A percentile compares a stretch with the other conserved stretches of the same genome.
These are phyloP conservation scores for Acropternis orthonyx DNA, from an alignment of 2,797 vertebrate species.

Conservation along the genomic window DNA sequence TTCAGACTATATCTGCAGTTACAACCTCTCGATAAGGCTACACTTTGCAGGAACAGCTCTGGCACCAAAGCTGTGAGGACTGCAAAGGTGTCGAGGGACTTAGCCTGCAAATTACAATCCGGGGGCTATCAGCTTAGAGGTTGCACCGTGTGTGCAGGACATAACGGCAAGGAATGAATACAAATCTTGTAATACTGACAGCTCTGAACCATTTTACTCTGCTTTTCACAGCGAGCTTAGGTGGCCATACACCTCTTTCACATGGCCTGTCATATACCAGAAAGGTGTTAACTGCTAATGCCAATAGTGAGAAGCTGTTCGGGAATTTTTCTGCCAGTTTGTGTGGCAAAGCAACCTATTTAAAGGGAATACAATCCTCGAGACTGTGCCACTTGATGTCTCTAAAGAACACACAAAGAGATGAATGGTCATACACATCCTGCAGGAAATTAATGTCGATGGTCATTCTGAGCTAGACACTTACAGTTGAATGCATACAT, in stretches of 20 bases:
- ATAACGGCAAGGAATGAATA: background rate
- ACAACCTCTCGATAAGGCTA: background rate
- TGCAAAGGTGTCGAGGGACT: background rate
- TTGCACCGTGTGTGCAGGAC: accelerated
- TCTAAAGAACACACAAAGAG: background rate
- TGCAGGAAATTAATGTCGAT: background rate
- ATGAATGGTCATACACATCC: background rate
- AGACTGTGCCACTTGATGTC: background rate
- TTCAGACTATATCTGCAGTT: background rate
- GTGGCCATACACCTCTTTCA: background rate
- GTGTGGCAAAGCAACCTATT: background rate
- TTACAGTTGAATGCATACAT: accelerated
- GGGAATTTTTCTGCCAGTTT: background rate
- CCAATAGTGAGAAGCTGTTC: background rate
- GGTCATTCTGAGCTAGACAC: background rate
- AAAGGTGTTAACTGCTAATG: conserved; percentile 27
- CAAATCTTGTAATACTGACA: background rate
- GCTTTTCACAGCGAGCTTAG: background rate
- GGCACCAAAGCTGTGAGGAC: background rate
- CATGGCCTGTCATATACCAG: background rate
- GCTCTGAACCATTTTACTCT: conserved; percentile 1
- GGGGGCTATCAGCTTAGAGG: background rate
- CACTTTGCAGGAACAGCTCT: background rate
- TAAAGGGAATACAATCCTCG: background rate
- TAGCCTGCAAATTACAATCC: background rate